Percentiles rank a stretch among this genome's conserved stretches.
Conservation (phyloP, 2,113 vertebrate species). For the Odocoileus hemionus region DNA sequence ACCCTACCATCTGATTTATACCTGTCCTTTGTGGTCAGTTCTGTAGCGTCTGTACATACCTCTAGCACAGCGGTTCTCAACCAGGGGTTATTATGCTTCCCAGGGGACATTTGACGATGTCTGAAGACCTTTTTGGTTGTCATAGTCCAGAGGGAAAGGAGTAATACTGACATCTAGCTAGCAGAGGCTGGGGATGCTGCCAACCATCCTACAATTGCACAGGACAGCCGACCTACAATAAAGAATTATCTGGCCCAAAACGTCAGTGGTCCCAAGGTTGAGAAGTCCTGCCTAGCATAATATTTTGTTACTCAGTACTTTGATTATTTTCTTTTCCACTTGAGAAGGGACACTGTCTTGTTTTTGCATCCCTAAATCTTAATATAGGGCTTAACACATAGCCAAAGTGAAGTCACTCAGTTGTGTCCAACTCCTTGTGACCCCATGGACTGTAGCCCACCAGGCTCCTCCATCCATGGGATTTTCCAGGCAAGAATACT, state of each 20-base stretch:
- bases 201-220: background rate
- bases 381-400: background rate
- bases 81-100: background rate
- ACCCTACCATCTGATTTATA: background rate
- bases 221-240: background rate
- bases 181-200: background rate
- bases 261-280: background rate
- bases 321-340: background rate
- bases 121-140: background rate
- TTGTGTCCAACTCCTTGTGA: too few relatives aligned
- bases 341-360: background rate
- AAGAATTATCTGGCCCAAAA: background rate
- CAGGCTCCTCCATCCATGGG: too few relatives aligned
- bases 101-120: background rate
- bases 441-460: too few relatives aligned
- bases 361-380: constrained; percentile 25
- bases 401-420: background rate
- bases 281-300: background rate
- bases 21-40: background rate
- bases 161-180: background rate
- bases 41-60: background rate
- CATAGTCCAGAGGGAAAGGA: background rate
- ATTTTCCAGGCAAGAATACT: too few relatives aligned
- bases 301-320: background rate
- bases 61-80: background rate